phyloP scores from a whole-genome alignment of 37 sponge, comb jelly and placozoan species.

The Beroe ovata region DNA sequence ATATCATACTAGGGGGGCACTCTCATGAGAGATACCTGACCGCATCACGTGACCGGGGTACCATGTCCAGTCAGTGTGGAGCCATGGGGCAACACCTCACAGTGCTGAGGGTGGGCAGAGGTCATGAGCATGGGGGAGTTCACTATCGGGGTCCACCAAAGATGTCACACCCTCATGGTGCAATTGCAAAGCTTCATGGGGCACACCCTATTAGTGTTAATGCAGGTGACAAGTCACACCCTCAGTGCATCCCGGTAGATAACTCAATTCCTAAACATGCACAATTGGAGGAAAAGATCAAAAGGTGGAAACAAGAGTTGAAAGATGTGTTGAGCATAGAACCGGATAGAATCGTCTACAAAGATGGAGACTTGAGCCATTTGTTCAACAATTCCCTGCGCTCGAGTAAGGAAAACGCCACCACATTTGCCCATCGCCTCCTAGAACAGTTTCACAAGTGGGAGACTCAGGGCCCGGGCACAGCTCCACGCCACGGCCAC shows the following conservation, averaged over 20 bases:
- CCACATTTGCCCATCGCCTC: conserved; percentile 23
- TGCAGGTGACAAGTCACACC: neutral
- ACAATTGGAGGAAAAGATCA: conserved; percentile 14
- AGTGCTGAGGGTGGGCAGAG: neutral
- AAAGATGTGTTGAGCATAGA: neutral
- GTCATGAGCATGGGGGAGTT: neutral
- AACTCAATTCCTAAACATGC: neutral
- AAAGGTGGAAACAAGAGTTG: conserved; percentile 1
- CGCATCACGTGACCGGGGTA: neutral
- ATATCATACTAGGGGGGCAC: conserved; percentile 43
- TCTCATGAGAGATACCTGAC: conserved; percentile 15
- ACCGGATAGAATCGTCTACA: neutral
- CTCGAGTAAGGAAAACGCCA: neutral
- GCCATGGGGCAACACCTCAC: neutral
- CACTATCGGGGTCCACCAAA: conserved; percentile 10
- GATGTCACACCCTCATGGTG: too few species aligned
- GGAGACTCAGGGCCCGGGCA: neutral
- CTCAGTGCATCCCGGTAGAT: conserved; percentile 23
- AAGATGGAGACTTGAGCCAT: neutral
- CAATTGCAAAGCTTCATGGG: too few species aligned
- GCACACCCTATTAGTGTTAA: neutral
- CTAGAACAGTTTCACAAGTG: conserved; percentile 5
- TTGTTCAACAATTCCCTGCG: neutral
- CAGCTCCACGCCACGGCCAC: too few species aligned
- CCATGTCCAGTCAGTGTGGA: conserved; percentile 44